These are phyloP conservation scores for Argopecten irradians DNA, from an alignment of 1,140 invertebrate genomes.

Conservation along the genomic window DNA sequence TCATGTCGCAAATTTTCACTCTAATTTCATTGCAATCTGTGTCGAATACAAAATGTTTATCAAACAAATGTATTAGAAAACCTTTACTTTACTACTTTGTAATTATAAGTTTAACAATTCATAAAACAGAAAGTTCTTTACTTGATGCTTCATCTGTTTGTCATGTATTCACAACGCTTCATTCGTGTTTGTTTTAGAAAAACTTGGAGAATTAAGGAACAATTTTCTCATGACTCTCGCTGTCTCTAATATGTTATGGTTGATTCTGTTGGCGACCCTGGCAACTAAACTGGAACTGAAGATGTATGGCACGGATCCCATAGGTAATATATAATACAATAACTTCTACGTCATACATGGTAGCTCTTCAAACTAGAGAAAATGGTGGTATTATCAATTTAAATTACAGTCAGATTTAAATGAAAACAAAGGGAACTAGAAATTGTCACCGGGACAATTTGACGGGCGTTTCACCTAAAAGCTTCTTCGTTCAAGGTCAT, in stretches of 20 bases:
- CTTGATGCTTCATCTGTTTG: no score
- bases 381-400: not conserved
- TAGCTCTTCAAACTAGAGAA: not conserved
- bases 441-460: no score
- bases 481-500: no score
- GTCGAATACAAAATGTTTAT: no score
- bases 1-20: no score
- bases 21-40: no score
- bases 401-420: no score
- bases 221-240: constrained; percentile 62
- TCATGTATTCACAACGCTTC: not conserved
- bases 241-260: constrained; percentile 66
- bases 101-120: no score
- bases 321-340: constrained; percentile 58
- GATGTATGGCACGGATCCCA: constrained; percentile 63
- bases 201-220: constrained; percentile 59
- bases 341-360: not conserved
- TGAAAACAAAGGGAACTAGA: not conserved
- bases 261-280: constrained; percentile 63
- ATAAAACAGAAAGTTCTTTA: no score
- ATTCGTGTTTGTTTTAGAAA: constrained; percentile 48
- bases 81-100: no score
- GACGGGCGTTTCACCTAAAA: no score
- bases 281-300: constrained; percentile 58
- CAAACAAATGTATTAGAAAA: no score